These are phyloP conservation scores for Falcaria lacertinaria DNA, from an alignment of 2,888 invertebrate genomes.

Conservation along the genomic window DNA sequence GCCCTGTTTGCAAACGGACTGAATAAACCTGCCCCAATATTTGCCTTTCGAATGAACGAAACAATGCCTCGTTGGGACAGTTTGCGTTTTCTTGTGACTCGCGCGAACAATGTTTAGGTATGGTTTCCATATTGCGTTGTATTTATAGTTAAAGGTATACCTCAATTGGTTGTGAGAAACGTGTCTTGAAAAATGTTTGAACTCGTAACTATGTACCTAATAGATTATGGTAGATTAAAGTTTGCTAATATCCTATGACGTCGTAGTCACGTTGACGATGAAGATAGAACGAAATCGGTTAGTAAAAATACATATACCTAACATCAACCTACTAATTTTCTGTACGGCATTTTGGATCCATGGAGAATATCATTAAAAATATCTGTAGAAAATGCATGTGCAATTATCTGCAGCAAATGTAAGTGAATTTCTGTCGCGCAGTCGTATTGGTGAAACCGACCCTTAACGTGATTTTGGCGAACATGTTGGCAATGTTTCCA, in stretches of 20 bases:
- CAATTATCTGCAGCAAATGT: neutral
- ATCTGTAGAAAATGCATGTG: no score
- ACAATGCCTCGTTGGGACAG: slow-evolving; percentile 72
- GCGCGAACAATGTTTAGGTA: slow-evolving; percentile 48
- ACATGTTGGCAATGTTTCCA: slow-evolving; percentile 54
- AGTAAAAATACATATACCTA: no score
- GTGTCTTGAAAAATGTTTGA: no score
- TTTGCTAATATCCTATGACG: no score
- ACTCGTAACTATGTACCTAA: no score
- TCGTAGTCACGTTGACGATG: no score
- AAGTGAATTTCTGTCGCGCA: slow-evolving; percentile 3
- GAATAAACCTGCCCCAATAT: slow-evolving; percentile 71
- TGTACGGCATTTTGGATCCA: no score
- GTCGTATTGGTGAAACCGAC: slow-evolving; percentile 20
- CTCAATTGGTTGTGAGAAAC: neutral
- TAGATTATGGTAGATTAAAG: no score
- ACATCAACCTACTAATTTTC: no score
- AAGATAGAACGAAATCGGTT: no score
- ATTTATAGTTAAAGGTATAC: neutral
- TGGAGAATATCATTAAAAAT: no score
- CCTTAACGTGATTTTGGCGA: slow-evolving; percentile 54
- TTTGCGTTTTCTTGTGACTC: slow-evolving; percentile 61
- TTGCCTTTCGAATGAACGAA: slow-evolving; percentile 74
- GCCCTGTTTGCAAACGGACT: slow-evolving; percentile 71
- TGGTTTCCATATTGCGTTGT: slow-evolving; percentile 21